Conservation (phyloP, 2,888 invertebrate genomes). For the Callimorpha dominula region DNA sequence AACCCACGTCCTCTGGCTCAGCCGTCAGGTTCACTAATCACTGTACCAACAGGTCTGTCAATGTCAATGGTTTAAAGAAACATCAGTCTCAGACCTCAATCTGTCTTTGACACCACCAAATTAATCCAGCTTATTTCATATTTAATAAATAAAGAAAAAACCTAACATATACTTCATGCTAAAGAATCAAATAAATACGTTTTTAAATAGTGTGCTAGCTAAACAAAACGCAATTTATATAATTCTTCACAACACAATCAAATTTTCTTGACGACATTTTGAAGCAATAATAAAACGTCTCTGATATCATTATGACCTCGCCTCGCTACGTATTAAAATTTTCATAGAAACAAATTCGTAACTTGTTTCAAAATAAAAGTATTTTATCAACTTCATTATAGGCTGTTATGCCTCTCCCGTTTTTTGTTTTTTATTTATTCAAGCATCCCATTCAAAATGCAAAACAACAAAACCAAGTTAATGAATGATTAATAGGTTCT, state of each 20-base stretch:
- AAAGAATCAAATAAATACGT: not conserved
- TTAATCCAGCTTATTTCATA: not conserved
- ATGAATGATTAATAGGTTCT: slow-evolving; percentile 11
- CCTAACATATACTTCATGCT: not conserved
- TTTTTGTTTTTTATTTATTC: slow-evolving; percentile 5
- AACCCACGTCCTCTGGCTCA: no score
- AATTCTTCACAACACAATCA: not conserved
- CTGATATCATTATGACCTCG: not conserved
- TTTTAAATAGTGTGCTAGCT: not conserved
- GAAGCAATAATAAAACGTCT: not conserved
- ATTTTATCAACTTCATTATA: slow-evolving; percentile 5
- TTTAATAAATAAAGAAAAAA: not conserved
- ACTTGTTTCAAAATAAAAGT: not conserved
- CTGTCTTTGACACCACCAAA: not conserved
- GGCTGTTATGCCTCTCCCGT: not conserved
- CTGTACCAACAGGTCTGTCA: no score
- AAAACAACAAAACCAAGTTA: slow-evolving; percentile 10
- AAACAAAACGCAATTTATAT: not conserved
- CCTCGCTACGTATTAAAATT: slow-evolving; percentile 6
- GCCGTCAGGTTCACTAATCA: no score
- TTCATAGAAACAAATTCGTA: not conserved
- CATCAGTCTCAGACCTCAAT: not conserved
- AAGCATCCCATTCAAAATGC: not conserved
- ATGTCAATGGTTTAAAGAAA: not conserved
- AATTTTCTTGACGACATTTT: not conserved